Base-by-base conservation (phyloP, 2,113 vertebrate species). In the Corythaixoides concolor region DNA sequence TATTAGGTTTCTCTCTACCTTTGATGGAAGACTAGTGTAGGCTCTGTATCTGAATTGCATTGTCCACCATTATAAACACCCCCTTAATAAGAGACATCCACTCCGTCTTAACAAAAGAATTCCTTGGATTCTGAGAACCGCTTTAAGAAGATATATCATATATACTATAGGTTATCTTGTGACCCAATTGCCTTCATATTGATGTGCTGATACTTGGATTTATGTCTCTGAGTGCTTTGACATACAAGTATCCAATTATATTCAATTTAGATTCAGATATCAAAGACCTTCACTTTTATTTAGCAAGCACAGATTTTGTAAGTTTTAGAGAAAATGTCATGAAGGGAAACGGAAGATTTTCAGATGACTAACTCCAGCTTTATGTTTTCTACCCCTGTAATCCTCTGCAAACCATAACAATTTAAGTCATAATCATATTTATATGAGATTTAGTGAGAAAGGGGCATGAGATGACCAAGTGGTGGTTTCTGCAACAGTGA, bases 161-260 rank as follows among this genome's bases (percentile, higher is more conserved):
- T 33, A 85, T 92, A 95, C 80, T 72, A 35, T 58, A 77, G 97
- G 97, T 95, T 97, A 96, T 95, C 96, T 97, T 96, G 90, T 97
- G 97, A 98, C 97, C 97, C 96, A 89, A 67, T 96, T 97, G 96
- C 68, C 85, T 97, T 90, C 85, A 87, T 93, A 97, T 92, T 98
- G 97, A 98, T 97, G 97, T 98, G 95, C 95, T 96, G 97, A 91
- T 95, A 90, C 83, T 88, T 89, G 88, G 91, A 89, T 97, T 97
- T 97, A 39, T 95, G 84, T 63, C 60, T 45, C 86, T 72, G 77
- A 64, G 89, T 85, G 85, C 98, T 98, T 97, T 98, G 96, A 98
- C 97, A 92, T 88, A 85, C 88, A 92, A 95, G 96, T 80, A 94
- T 91, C 97, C 97, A 98, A 97, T 98, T 98, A 98, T 97, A 95